These are phyloP conservation scores for Agrochola lychnidis DNA, from an alignment of 2,888 invertebrate genomes.

Conservation along the genomic window DNA sequence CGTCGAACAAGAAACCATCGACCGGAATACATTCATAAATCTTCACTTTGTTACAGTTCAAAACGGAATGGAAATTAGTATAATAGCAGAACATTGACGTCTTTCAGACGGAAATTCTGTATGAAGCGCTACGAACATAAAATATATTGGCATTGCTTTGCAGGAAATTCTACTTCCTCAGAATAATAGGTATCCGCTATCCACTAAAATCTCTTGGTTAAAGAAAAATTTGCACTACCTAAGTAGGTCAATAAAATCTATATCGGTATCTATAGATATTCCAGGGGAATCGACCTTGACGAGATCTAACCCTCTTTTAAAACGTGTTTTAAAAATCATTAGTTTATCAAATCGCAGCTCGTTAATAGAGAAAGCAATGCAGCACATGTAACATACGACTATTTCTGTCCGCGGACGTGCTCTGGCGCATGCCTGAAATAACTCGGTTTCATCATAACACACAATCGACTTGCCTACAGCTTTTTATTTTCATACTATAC, in stretches of 20 bases:
- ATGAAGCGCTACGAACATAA: conserved; percentile 1
- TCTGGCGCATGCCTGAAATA: conserved; percentile 75
- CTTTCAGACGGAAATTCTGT: conserved; percentile 23
- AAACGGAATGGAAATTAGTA: conserved; percentile 17
- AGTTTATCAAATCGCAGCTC: conserved; percentile 38
- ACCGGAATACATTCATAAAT: conserved; percentile 48
- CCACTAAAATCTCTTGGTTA: background rate
- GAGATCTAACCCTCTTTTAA: background rate
- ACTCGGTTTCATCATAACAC: conserved; percentile 74
- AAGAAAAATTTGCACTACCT: background rate
- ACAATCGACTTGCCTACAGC: conserved; percentile 63
- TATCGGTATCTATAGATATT: background rate
- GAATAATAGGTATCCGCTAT: background rate
- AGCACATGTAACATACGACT: conserved; percentile 59
- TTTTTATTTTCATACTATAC: conserved; percentile 68
- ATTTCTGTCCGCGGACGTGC: conserved; percentile 70
- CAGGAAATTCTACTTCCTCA: conserved; percentile 11
- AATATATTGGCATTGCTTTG: background rate
- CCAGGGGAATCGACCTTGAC: background rate
- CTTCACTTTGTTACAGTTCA: conserved; percentile 26
- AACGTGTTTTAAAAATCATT: conserved; percentile 16
- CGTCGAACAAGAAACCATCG: conserved; percentile 20
- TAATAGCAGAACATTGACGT: conserved; percentile 39
- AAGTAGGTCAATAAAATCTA: conserved; percentile 1
- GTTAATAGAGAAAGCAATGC: conserved; percentile 54